Conservation (phyloP, 2,797 vertebrate species). For the Clarias fuscus region DNA sequence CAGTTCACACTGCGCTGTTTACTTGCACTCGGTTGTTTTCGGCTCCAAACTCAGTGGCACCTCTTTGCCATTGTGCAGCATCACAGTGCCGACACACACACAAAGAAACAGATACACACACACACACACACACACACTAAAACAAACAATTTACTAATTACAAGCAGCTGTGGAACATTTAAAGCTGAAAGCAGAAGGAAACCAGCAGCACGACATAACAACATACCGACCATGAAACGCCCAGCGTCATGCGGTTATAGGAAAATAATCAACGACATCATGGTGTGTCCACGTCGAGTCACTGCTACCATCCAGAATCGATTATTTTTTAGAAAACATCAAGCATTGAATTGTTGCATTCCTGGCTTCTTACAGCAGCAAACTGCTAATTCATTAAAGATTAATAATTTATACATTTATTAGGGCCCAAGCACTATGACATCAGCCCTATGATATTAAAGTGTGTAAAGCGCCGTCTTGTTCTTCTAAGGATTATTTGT, state of each 20-base stretch:
- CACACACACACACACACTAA: background rate
- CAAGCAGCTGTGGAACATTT: constrained; percentile 23
- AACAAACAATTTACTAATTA: constrained; percentile 24
- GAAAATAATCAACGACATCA: background rate
- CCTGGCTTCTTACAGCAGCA: no score
- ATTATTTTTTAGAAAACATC: no score
- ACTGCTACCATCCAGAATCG: background rate
- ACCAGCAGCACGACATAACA: background rate
- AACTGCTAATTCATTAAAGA: no score
- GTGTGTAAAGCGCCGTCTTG: no score
- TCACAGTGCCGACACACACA: background rate
- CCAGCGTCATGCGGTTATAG: background rate
- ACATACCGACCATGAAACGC: background rate
- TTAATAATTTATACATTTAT: no score
- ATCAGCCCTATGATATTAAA: no score
- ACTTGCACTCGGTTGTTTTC: constrained; percentile 15
- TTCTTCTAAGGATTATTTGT: no score
- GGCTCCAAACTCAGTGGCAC: constrained; percentile 2
- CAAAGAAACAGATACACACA: background rate
- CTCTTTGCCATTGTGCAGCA: background rate
- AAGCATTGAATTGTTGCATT: no score
- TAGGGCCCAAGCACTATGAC: no score
- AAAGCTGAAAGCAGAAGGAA: constrained; percentile 22
- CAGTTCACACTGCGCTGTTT: constrained; percentile 16
- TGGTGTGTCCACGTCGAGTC: background rate